Conservation (phyloP, 2,888 invertebrate genomes). For the Seladonia tumulorum region DNA sequence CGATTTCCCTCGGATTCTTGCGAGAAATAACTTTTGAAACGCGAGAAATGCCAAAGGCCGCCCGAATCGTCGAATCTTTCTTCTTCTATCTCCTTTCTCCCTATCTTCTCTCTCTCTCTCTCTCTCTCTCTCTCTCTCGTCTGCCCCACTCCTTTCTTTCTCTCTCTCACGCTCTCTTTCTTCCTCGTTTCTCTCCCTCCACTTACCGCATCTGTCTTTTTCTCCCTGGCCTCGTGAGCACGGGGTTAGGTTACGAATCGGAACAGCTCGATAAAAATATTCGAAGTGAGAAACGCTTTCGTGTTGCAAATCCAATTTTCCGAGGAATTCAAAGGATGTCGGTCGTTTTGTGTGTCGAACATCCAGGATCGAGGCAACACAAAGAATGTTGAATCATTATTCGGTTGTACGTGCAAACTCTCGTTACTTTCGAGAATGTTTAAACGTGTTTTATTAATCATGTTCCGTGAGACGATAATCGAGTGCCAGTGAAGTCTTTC, state of each 20-base stretch:
- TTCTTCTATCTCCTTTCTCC: not conserved
- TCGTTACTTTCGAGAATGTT: not conserved
- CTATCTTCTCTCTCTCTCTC: not conserved
- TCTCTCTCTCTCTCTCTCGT: not conserved
- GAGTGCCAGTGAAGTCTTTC: not conserved
- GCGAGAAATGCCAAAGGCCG: conserved; percentile 61
- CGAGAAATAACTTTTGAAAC: conserved; percentile 44
- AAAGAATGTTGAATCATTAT: not conserved
- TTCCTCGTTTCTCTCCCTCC: conserved; percentile 1
- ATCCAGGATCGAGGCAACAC: not conserved
- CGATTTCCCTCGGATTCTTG: conserved; percentile 9
- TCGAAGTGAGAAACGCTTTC: conserved; percentile 41
- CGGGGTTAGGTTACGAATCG: conserved; percentile 57
- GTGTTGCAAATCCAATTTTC: not conserved
- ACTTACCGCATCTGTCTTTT: conserved; percentile 1
- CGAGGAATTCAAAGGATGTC: not conserved
- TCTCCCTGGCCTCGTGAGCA: conserved; percentile 45
- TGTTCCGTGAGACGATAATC: not conserved
- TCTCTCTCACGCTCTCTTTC: not conserved
- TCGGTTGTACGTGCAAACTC: not conserved
- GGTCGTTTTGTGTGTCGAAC: not conserved
- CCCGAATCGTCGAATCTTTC: conserved; percentile 45
- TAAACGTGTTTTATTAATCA: not conserved
- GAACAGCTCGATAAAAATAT: conserved; percentile 53
- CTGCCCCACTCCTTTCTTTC: not conserved